phyloP scores from a whole-genome alignment of 2,888 invertebrate genomes.

The Teleogryllus oceanicus region DNA sequence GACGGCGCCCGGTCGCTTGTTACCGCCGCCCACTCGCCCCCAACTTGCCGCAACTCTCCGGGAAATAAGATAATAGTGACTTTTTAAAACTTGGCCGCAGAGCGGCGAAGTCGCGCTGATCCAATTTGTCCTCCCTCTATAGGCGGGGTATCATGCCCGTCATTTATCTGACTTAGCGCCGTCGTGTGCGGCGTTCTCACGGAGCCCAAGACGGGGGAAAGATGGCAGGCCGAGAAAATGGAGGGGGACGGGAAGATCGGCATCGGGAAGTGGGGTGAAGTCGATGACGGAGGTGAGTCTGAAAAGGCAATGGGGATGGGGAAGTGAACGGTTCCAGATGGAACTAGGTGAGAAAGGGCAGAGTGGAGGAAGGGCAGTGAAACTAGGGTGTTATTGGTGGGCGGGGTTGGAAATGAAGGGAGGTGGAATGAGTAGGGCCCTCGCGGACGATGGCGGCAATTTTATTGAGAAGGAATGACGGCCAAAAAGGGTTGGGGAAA shows the following conservation, averaged over 20 bases:
- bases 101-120: neutral
- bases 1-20: no score
- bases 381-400: no score
- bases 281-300: neutral
- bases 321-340: neutral
- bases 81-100: neutral
- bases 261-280: neutral
- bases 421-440: no score
- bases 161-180: neutral
- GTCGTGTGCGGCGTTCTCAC: neutral
- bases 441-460: no score
- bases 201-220: neutral
- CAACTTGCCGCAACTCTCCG: neutral
- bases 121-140: neutral
- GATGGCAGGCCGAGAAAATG: neutral
- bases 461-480: no score
- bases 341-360: neutral
- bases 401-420: no score
- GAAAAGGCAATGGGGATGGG: neutral
- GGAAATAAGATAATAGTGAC: constrained; percentile 10
- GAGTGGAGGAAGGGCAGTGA: neutral
- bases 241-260: neutral
- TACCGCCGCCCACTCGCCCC: no score
- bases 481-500: no score
- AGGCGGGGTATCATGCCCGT: neutral